Evolutionary conservation across 2,797 vertebrate genomes (phyloP).

Genomic region (Echeneis naucrates): DNA sequence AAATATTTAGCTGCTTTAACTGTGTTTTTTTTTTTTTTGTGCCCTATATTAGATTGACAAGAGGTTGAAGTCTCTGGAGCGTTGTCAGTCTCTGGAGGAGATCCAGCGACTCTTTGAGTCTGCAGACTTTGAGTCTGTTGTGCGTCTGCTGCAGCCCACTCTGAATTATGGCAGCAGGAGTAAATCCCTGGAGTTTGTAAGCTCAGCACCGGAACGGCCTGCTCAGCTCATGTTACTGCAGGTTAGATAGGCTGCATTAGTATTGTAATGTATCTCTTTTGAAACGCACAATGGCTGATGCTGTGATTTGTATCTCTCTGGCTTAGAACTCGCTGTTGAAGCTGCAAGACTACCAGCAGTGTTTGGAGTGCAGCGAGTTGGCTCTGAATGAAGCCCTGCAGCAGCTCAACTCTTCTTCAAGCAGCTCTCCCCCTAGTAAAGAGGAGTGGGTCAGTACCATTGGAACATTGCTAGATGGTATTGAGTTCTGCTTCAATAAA

Average conservation of each 20-base stretch:
- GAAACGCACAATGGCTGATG: conserved; percentile 8
- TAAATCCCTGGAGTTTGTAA: conserved; percentile 92
- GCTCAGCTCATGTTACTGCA: conserved; percentile 95
- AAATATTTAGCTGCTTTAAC: conserved; percentile 6
- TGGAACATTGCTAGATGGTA: conserved; percentile 89
- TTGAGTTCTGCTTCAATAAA: conserved; percentile 88
- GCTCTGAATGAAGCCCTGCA: conserved; percentile 94
- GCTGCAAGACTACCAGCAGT: conserved; percentile 90
- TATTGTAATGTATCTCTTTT: neutral
- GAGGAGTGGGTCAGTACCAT: conserved; percentile 96
- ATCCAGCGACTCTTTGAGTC: conserved; percentile 95
- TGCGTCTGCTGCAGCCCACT: conserved; percentile 92
- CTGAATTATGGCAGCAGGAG: conserved; percentile 87
- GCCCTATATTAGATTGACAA: conserved; percentile 90
- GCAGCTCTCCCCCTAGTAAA: conserved; percentile 86
- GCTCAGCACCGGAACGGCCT: conserved; percentile 94
- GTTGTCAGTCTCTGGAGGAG: conserved; percentile 98
- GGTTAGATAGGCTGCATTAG: conserved; percentile 75
- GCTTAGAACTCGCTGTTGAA: conserved; percentile 91
- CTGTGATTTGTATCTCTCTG: conserved; percentile 22
- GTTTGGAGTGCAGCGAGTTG: conserved; percentile 93
- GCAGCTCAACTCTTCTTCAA: conserved; percentile 88
- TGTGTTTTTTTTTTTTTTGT: neutral
- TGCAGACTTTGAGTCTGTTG: conserved; percentile 91
- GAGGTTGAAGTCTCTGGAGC: conserved; percentile 95